Percentiles rank a stretch among this genome's conserved stretches.
Evolutionary conservation across 2,888 invertebrate species (phyloP).

Genomic region (Ctenicera cuprea): DNA sequence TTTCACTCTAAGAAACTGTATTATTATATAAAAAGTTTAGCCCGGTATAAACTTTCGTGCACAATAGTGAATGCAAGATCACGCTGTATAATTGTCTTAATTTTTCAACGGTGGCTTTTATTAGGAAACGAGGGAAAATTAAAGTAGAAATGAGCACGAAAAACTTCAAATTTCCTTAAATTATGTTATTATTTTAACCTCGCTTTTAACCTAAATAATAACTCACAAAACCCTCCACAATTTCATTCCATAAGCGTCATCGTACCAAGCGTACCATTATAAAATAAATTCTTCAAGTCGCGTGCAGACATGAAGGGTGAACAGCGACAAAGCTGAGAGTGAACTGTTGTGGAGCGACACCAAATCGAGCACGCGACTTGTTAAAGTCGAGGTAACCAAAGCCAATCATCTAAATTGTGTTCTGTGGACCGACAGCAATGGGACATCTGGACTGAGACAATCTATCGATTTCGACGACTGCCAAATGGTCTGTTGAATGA

Average conservation of each 20-base stretch:
- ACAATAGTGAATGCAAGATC: constrained; percentile 15
- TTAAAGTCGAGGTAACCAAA: constrained; percentile 46
- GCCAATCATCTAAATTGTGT: constrained; percentile 45
- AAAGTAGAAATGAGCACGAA: constrained; percentile 19
- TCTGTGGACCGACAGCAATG: constrained; percentile 35
- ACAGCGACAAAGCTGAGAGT: constrained; percentile 47
- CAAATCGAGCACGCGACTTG: constrained; percentile 45
- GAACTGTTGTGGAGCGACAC: constrained; percentile 46
- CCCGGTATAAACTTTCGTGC: constrained; percentile 12
- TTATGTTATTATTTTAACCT: constrained; percentile 34
- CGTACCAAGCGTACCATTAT: constrained; percentile 51
- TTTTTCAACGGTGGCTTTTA: constrained; percentile 9
- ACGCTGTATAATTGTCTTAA: constrained; percentile 1
- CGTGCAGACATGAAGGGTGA: constrained; percentile 40
- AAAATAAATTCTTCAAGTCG: constrained; percentile 51
- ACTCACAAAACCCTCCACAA: constrained; percentile 28
- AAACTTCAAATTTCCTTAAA: constrained; percentile 22
- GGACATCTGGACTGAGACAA: constrained; percentile 37
- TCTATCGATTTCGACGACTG: constrained; percentile 45
- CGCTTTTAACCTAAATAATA: constrained; percentile 30
- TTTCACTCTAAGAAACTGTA: constrained; percentile 20
- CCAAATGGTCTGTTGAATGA: constrained; percentile 42
- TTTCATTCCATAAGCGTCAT: constrained; percentile 38
- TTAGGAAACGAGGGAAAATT: constrained; percentile 20
- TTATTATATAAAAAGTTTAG: constrained; percentile 26